These are phyloP conservation scores for Xanthorhoe spadicearia DNA, from an alignment of 2,888 invertebrate genomes.

Conservation along the genomic window DNA sequence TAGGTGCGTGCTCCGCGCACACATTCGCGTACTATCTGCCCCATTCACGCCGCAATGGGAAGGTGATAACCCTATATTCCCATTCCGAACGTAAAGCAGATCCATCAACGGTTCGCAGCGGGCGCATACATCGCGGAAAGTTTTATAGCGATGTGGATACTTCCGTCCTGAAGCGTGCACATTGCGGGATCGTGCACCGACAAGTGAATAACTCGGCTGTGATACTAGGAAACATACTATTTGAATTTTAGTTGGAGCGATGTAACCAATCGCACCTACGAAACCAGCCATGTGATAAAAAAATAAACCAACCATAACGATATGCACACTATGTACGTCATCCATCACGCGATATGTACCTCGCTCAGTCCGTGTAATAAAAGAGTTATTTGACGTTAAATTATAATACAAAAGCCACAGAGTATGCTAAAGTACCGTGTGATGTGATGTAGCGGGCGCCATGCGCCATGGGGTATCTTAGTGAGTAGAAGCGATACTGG, in stretches of 20 bases:
- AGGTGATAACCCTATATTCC: neutral
- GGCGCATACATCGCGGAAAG: neutral
- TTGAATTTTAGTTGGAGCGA: neutral
- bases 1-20: neutral
- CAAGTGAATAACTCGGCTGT: neutral
- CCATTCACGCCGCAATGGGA: neutral
- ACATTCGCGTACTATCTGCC: neutral
- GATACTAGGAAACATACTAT: neutral
- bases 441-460: too few species aligned
- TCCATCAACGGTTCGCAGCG: neutral
- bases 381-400: constrained; percentile 9
- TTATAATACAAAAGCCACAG: constrained; percentile 11
- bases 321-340: neutral
- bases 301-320: neutral
- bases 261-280: neutral
- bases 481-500: neutral
- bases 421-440: neutral
- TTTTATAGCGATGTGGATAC: neutral
- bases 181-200: neutral
- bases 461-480: neutral
- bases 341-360: neutral
- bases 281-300: neutral
- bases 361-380: neutral
- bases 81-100: neutral
- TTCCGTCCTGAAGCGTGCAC: neutral